A percentile compares a stretch with the other conserved stretches of the same genome.
These are phyloP conservation scores for Mythimna ferrago DNA, from an alignment of 2,888 invertebrate genomes.

Conservation along the genomic window DNA sequence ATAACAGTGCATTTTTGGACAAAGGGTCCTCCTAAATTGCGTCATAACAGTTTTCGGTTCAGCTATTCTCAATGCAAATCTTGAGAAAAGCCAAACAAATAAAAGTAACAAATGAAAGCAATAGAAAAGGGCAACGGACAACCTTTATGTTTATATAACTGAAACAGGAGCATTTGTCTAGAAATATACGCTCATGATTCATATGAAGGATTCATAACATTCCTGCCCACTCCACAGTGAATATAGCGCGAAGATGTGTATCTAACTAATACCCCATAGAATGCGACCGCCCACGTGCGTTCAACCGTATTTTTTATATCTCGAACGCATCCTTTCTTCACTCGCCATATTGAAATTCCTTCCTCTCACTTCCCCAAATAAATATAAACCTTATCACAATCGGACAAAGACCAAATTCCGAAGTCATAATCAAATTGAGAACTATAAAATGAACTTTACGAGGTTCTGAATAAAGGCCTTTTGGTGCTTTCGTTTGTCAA, in stretches of 20 bases:
- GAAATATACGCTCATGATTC: conserved; percentile 59
- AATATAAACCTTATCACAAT: conserved; percentile 73
- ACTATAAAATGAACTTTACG: conserved; percentile 76
- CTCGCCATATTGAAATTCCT: conserved; percentile 85
- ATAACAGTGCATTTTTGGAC: neutral
- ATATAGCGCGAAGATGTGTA: conserved; percentile 73
- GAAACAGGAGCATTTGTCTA: conserved; percentile 44
- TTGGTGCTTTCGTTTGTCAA: conserved; percentile 72
- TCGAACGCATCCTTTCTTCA: conserved; percentile 82
- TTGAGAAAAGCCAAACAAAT: conserved; percentile 17
- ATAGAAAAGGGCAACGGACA: conserved; percentile 43
- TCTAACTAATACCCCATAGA: conserved; percentile 73
- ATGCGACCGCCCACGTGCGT: conserved; percentile 83
- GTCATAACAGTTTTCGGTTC: conserved; percentile 6
- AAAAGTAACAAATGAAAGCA: conserved; percentile 36
- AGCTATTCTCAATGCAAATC: conserved; percentile 13
- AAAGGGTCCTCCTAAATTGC: neutral
- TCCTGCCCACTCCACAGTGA: conserved; percentile 57
- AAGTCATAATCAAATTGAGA: conserved; percentile 44
- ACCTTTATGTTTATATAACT: conserved; percentile 39
- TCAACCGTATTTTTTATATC: conserved; percentile 85
- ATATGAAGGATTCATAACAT: conserved; percentile 62
- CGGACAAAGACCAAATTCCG: conserved; percentile 69
- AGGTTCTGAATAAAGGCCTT: conserved; percentile 72
- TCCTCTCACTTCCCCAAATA: conserved; percentile 67